Base-by-base conservation (phyloP, 2,888 invertebrate species). In the Drosophila dives region DNA sequence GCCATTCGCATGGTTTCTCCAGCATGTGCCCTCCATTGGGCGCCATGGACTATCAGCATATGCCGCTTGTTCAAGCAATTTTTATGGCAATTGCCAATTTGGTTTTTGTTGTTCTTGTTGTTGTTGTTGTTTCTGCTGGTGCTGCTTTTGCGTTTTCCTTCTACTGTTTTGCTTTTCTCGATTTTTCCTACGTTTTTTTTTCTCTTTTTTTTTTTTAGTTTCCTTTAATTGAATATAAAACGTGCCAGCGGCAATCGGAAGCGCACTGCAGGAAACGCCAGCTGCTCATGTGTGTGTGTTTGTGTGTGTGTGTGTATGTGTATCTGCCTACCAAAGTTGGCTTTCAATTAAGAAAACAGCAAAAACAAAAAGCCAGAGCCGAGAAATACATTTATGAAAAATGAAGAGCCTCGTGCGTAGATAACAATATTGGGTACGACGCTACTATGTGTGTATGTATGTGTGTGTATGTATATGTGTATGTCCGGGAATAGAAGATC, bases 221-320 rank as follows among this genome's bases (percentile, higher is more conserved):
- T 81, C 63, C 75, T 79, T 85, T 86, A 86, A 86, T 88, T 88
- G 88, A 86, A 86, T 86, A 86, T 83, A 84, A 86, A 86, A 82
- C 84, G 82, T 86, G 86, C 88, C 78, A 71, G 80, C 78, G 84
- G 86, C 88, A 83, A 86, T 82, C 88, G 84, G 86, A 86, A 87
- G 86, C 78, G 74, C 73, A 86, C 83, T 81, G 81, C 83, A 88
- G 86, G 88, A 88, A 83, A 82, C 82, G 78, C 80, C 82, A 82
- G 82, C 80, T 86, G 83, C 58, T 72, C 77, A 73, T 66, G 71
- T 85, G 75, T 77, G 69, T 59, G 64, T 71, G 56, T 65, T 42
- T 61, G 59, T 63, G 26, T 59, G 68, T 63, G 60, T 48, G 68
- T 58, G 51, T 56, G 60, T 56, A 62, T 54, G 32, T 58, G 50